Base-by-base conservation (phyloP, 1,140 invertebrate species). In the Drosophila tristis region DNA sequence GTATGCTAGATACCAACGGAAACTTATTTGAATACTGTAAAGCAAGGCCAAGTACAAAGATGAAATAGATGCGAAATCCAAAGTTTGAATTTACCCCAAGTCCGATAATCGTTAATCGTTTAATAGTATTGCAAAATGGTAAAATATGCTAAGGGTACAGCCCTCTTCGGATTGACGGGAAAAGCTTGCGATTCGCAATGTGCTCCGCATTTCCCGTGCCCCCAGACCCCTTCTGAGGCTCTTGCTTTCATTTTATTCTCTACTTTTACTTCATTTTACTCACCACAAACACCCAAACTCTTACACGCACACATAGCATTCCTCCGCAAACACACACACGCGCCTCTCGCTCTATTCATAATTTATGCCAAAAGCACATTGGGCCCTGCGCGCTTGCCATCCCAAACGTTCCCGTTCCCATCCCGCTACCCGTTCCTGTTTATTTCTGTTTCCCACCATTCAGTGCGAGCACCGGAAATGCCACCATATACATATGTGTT, bases 351-450 rank as follows among this genome's bases (percentile, higher is more conserved):
- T 63, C 89, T 79, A 89, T 87, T 89, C 82, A 87, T 87, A 87
- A 87, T 87, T 87, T 87, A 89, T 87, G 82, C 84, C 82, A 77
- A 74, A 78, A 87, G 84, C 82, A 86, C 81, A 86, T 80, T 86
- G 81, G 81, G 77, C 51, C 64, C 62, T 29, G 51, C 66, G 53
- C 45, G 23, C 20, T 31, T 11, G 2, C 43, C 13, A 15, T 39
- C 11, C 51, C 31, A 1, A 20, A 4, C 42, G 25, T 67, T 67
- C 80, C 70, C 79, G 76, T 29, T 57, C 5, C 49, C 59, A 26
- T 25, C 20, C 20, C 25, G 29, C 23, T 1, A 15, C 39, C 7
- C 9, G 4, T 43, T 26, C 43, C 23, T n/a, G 25, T 57, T 55
- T 31, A 29, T 42, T 68, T 5, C n/a, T 48, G 50, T 43, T 70